phyloP scores from a whole-genome alignment of 2,797 vertebrate species.

The Myotis vivesi region DNA sequence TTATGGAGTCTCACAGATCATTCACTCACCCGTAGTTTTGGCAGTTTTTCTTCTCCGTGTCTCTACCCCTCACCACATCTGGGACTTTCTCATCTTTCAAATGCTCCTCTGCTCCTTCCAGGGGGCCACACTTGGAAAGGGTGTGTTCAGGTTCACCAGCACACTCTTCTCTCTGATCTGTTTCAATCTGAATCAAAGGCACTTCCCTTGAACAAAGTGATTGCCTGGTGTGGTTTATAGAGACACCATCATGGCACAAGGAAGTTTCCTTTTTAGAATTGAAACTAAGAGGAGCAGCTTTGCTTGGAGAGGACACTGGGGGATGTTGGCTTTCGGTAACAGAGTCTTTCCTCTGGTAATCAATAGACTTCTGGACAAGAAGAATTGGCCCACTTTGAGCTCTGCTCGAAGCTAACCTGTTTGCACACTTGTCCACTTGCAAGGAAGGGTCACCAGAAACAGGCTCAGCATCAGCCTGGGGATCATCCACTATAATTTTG shows the following conservation, averaged over 20 bases:
- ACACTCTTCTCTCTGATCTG: constrained; percentile 90
- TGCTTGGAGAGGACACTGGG: constrained; percentile 78
- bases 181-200: constrained; percentile 97
- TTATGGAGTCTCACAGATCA: not conserved
- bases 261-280: constrained; percentile 80
- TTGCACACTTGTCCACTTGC: constrained; percentile 88
- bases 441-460: constrained; percentile 84
- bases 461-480: constrained; percentile 85
- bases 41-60: constrained; percentile 65
- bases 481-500: constrained; percentile 92
- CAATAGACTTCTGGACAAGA: constrained; percentile 85
- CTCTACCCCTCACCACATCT: constrained; percentile 76
- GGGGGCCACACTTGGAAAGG: not conserved
- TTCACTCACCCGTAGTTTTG: constrained; percentile 85
- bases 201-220: constrained; percentile 89
- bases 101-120: constrained; percentile 58
- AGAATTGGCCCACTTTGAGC: constrained; percentile 88
- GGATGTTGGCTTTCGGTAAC: constrained; percentile 83
- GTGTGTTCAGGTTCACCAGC: constrained; percentile 71
- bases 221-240: constrained; percentile 48
- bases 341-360: constrained; percentile 71
- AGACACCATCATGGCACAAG: constrained; percentile 64
- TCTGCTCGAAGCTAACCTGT: constrained; percentile 88
- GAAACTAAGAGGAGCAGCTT: constrained; percentile 77
- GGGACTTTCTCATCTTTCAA: constrained; percentile 77